Base-by-base conservation (phyloP, 2,888 invertebrate genomes). In the Agrotis puta region DNA sequence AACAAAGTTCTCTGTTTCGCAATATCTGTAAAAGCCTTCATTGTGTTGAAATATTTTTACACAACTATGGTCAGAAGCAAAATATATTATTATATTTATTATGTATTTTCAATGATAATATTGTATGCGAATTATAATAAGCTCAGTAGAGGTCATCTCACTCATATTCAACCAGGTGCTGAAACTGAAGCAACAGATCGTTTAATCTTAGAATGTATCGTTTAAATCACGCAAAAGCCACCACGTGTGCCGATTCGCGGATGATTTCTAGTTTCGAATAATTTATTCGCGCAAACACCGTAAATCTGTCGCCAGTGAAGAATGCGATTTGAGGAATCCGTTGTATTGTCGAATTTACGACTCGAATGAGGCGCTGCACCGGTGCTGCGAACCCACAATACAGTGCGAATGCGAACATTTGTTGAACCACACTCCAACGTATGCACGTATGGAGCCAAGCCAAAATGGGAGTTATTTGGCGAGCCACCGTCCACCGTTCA, bases 381-480 rank as follows among this genome's bases (percentile, higher is more conserved):
- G 43, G 76, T 79, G 64, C 61, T 11, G 5, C 5, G 18, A 18
- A 20, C 20, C 20, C 74, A 74, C 70, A 67, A 66, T 79, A 82
- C 74, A 65, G 70, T 67, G 77, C 39, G 77, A 68, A 86, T 74
- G 82, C 64, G 74, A 81, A 81, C 77, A 84, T 80, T 84, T 83
- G 77, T 84, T 79, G 77, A 82, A 75, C 85, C 82, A 76, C 84
- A 88, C 82, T 84, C 70, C 63, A 67, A 70, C 76, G 66, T 78
- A 86, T 92, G 91, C 89, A 88, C 76, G 66, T 78, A 86, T 92
- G 91, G 90, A 88, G 68, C 65, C 43, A 72, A 82, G 90, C 91
- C 91, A 92, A 92, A 86, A 85, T 18, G 51, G 69, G 68, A 66
- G 59, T 67, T 79, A 70, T 79, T 81, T 83, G 74, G 77, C 82